Percentiles rank a stretch among this genome's conserved stretches.
Conservation (phyloP, 2,888 invertebrate species). For the Apantesis nais region DNA sequence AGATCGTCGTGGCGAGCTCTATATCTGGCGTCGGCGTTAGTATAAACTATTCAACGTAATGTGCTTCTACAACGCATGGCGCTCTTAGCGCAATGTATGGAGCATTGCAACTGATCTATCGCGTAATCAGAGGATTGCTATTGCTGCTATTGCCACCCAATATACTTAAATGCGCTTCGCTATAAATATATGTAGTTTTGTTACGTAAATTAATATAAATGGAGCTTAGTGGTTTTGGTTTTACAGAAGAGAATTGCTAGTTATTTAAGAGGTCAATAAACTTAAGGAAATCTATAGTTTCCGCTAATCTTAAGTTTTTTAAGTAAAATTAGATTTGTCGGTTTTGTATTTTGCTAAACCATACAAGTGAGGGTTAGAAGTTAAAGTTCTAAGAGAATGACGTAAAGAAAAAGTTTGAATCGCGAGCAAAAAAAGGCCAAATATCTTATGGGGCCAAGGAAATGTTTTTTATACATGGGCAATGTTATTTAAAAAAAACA, state of each 20-base stretch:
- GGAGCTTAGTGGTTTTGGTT: neutral
- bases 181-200: conserved; percentile 12
- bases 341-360: neutral
- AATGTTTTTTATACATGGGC: too few relatives aligned
- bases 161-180: conserved; percentile 12
- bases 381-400: too few relatives aligned
- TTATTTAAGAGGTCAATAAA: neutral
- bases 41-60: conserved; percentile 78
- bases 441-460: too few relatives aligned
- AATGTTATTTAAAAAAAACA: too few relatives aligned
- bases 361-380: too few relatives aligned
- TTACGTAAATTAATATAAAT: conserved; percentile 13
- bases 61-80: conserved; percentile 63
- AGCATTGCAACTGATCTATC: conserved; percentile 69
- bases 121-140: conserved; percentile 73
- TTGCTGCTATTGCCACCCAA: conserved; percentile 15
- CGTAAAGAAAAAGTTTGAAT: too few relatives aligned
- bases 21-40: conserved; percentile 47
- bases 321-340: neutral
- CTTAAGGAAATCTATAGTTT: neutral
- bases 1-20: conserved; percentile 43
- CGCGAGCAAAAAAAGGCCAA: too few relatives aligned
- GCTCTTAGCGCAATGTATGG: conserved; percentile 74
- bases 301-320: neutral
- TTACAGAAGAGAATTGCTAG: neutral